phyloP scores from a whole-genome alignment of 2,797 vertebrate genomes.

The Merluccius polli region DNA sequence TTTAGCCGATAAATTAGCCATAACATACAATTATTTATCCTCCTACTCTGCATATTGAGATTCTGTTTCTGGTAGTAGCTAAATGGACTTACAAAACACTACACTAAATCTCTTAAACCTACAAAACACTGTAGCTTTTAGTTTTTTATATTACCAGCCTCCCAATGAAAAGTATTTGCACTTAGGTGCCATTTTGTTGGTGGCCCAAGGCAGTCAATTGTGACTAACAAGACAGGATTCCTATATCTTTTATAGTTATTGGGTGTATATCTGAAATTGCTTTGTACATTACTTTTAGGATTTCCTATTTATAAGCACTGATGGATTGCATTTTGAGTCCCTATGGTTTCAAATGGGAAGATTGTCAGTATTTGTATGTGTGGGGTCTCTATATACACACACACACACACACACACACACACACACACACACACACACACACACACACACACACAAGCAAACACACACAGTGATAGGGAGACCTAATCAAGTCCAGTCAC shows the following conservation, averaged over 20 bases:
- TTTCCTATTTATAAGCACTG: not conserved
- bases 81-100: conserved; percentile 1
- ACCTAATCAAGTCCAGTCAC: conserved; percentile 23
- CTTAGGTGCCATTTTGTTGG: not conserved
- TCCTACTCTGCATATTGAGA: not conserved
- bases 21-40: not conserved
- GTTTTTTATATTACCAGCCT: not conserved
- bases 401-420: not conserved
- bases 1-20: not conserved
- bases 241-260: not conserved
- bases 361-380: not conserved
- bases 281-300: not conserved
- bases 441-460: conserved; percentile 18
- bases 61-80: not conserved
- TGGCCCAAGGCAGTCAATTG: not conserved
- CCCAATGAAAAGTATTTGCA: not conserved
- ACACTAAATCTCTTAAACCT: not conserved
- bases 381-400: not conserved
- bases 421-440: conserved; percentile 2
- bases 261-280: not conserved
- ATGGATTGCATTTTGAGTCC: not conserved
- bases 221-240: not conserved
- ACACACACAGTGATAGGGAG: not conserved
- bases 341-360: not conserved
- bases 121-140: not conserved